Conservation (phyloP, 1,140 invertebrate species). For the Drosophila watanabei region DNA sequence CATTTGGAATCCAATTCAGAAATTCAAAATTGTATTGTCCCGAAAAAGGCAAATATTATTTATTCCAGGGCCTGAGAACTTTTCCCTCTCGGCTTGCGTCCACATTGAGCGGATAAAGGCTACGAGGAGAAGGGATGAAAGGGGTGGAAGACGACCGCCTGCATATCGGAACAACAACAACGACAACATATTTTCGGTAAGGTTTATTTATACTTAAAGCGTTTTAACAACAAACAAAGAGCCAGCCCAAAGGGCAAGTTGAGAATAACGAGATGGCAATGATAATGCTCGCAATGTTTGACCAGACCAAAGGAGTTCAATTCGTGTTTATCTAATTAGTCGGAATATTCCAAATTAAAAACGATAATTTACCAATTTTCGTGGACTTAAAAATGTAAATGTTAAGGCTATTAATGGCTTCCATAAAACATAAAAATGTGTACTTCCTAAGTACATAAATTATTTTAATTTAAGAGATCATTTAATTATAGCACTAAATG, state of each 20-base stretch:
- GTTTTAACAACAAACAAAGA: constrained; percentile 70
- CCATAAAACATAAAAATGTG: no score
- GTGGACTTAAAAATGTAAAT: no score
- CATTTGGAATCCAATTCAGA: constrained; percentile 57
- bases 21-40: constrained; percentile 54
- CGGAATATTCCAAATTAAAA: neutral
- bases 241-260: constrained; percentile 57
- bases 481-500: neutral
- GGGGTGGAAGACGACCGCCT: constrained; percentile 25
- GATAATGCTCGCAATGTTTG: constrained; percentile 6
- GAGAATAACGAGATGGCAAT: constrained; percentile 45
- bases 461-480: neutral
- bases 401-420: no score
- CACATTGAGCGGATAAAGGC: constrained; percentile 35
- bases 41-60: constrained; percentile 58
- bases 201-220: constrained; percentile 76
- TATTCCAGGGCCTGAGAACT: constrained; percentile 70
- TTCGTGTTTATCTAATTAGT: neutral
- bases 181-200: constrained; percentile 51
- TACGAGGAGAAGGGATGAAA: neutral
- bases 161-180: constrained; percentile 54
- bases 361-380: neutral
- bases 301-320: constrained; percentile 1
- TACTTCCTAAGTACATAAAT: no score
- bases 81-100: constrained; percentile 55